phyloP scores from a whole-genome alignment of 2,797 vertebrate genomes.

The Pseudopleuronectes americanus region DNA sequence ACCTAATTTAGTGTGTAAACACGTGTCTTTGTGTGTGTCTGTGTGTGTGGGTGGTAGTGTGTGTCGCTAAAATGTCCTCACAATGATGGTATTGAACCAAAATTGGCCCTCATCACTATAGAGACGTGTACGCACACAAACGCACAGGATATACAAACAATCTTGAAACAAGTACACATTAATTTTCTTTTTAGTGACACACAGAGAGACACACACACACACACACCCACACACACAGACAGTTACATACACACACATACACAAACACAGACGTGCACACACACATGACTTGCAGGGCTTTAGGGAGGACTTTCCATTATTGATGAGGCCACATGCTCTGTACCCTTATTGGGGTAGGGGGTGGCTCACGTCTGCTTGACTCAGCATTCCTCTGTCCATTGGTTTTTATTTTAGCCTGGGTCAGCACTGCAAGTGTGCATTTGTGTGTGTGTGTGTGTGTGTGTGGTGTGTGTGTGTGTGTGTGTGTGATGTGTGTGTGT shows the following conservation, averaged over 20 bases:
- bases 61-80: too few species aligned
- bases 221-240: neutral
- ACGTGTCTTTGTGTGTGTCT: slow-evolving; percentile 1
- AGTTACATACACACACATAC: neutral
- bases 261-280: slow-evolving; percentile 15
- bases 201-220: neutral
- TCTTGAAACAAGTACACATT: too few species aligned
- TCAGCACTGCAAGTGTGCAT: slow-evolving; percentile 72
- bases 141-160: too few species aligned
- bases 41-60: neutral
- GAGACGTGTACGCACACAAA: too few species aligned
- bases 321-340: slow-evolving; percentile 82
- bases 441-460: slow-evolving; percentile 41
- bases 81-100: too few species aligned
- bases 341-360: slow-evolving; percentile 70
- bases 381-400: slow-evolving; percentile 79
- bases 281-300: slow-evolving; percentile 46
- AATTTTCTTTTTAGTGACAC: too few species aligned
- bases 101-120: too few species aligned
- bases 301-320: slow-evolving; percentile 80
- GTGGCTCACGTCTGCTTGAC: slow-evolving; percentile 75
- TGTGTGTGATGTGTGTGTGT: slow-evolving; percentile 28
- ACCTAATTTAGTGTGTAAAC: too few species aligned
- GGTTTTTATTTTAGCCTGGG: slow-evolving; percentile 67
- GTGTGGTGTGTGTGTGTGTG: slow-evolving; percentile 37